Base-by-base conservation (phyloP, 1,140 invertebrate species). In the Vanessa atalanta region DNA sequence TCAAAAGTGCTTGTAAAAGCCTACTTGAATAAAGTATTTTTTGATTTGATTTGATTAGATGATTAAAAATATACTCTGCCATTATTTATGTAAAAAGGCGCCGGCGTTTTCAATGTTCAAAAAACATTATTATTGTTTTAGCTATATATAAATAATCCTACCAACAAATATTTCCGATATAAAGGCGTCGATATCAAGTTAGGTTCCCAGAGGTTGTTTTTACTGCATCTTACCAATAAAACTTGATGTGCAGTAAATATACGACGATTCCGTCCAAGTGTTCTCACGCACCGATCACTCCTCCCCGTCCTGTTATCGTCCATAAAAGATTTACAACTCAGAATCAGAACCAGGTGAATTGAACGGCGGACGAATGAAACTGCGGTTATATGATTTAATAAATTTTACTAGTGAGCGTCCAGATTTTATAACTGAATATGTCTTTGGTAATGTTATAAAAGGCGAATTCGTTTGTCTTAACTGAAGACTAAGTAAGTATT, bases 271-370 rank as follows among this genome's bases (percentile, higher is more conserved):
- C 12, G 16, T 8, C 23, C 8, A 23, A 57, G 20, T 11, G 37
- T 43, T 43, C 37, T 57, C 13, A 57, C 20, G 20, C 16, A 57
- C 20, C 53, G 8, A 57, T 57, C 9, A 23, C 53, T 57, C 12
- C 53, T 23, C 16, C 20, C 53, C 23, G n/a, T 53, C 11, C n/a
- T 14, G 11, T 23, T 57, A 13, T 23, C 13, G 53, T 12, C 53
- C n/a, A 57, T 57, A 57, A 57, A 57, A 57, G 20, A 57, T 57
- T 57, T 57, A 57, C 53, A 23, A 23, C 53, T 57, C 16, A 16
- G 53, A 57, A n/a, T 12, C 11, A 12, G 53, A 57, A 57, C 16
- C 13, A n/a, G 23, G 53, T 11, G 53, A 53, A 53, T 53, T 20
- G 51, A 53, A 53, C 15, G 51, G 20, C 6, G 3, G 1, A 13